phyloP scores from a whole-genome alignment of 1,140 invertebrate genomes.

The Scaptodrosophila lebanonensis region DNA sequence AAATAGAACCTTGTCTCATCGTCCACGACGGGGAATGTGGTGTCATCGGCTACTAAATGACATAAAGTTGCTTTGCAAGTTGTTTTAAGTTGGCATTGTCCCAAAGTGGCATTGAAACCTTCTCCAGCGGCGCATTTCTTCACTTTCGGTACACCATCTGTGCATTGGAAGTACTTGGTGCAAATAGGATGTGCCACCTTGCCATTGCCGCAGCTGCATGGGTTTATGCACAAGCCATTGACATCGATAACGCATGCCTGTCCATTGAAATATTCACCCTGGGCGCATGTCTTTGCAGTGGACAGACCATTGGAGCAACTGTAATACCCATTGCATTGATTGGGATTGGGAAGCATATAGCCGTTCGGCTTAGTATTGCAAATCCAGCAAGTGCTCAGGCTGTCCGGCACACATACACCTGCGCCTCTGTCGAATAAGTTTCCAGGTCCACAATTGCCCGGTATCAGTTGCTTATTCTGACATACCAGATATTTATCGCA shows the following conservation, averaged over 20 bases:
- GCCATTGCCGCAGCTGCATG: conserved; percentile 36
- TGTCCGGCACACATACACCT: conserved; percentile 41
- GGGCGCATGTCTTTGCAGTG: conserved; percentile 14
- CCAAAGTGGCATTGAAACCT: conserved; percentile 24
- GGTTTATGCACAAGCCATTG: conserved; percentile 53
- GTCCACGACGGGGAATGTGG: conserved; percentile 17
- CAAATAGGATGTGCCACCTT: conserved; percentile 61
- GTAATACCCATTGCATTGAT: conserved; percentile 45
- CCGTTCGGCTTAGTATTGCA: conserved; percentile 52
- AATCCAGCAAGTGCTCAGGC: conserved; percentile 40
- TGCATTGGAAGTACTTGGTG: conserved; percentile 58
- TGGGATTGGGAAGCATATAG: conserved; percentile 25
- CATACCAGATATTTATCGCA: conserved; percentile 62
- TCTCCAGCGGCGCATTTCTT: conserved; percentile 32
- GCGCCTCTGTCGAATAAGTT: conserved; percentile 46
- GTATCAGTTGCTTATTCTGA: conserved; percentile 27
- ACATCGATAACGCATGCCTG: conserved; percentile 42
- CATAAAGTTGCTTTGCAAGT: conserved; percentile 27
- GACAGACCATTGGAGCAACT: conserved; percentile 47
- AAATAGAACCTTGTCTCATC: conserved; percentile 39
- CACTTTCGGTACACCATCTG: conserved; percentile 40
- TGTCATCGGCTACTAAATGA: conserved; percentile 8
- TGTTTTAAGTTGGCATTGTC: conserved; percentile 18
- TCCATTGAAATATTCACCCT: conserved; percentile 43
- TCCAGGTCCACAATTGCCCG: conserved; percentile 49